Base-by-base conservation (phyloP, 2,797 vertebrate genomes). In the Bucorvus abyssinicus region DNA sequence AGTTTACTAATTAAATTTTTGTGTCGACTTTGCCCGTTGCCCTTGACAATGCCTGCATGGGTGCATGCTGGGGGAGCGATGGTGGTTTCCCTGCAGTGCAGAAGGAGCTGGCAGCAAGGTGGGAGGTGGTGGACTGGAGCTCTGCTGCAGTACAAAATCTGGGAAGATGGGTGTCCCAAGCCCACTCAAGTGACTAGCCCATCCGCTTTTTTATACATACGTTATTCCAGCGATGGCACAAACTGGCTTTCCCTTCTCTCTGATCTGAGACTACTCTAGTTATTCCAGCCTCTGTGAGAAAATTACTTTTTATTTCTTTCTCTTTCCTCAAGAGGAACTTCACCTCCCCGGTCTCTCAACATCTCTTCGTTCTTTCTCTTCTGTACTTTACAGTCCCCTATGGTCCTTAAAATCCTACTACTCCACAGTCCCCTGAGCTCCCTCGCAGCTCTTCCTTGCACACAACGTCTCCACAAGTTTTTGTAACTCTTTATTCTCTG, bases 401-500 rank as follows among this genome's bases (percentile, higher is more conserved):
- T 32, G 60, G 40, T 60, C 69, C 64, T 91, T 85, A 83, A 87
- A 94, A 71, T 78, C 36, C 65, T 93, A 30, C 71, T 84, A 29
- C 42, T 61, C 57, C 55, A 40, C 23, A 68, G 34, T 61, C 27
- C 55, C 57, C 42, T 86, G 84, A 60, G 76, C n/a, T 69, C 50
- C n/a, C n/a, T 91, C 73, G 50, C 73, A 93, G 34, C 47, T 76
- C 38, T 78, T 93, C 45, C 65, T 81, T 69, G 22, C 57, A 79
- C 24, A 44, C 57, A 93, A 34, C 60, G 81, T 60, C 50, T 68
- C 90, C 76, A 64, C 17, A 88, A 50, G 52, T 24, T 69, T 84
- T 88, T 86, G 21, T 57, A 84, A 69, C 92, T 81, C 65, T 93
- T 91, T 69, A 88, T 64, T 86, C 56, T 96, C 76, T 83, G 64